phyloP scores from a whole-genome alignment of 2,113 vertebrate genomes.

The Oriolus oriolus region DNA sequence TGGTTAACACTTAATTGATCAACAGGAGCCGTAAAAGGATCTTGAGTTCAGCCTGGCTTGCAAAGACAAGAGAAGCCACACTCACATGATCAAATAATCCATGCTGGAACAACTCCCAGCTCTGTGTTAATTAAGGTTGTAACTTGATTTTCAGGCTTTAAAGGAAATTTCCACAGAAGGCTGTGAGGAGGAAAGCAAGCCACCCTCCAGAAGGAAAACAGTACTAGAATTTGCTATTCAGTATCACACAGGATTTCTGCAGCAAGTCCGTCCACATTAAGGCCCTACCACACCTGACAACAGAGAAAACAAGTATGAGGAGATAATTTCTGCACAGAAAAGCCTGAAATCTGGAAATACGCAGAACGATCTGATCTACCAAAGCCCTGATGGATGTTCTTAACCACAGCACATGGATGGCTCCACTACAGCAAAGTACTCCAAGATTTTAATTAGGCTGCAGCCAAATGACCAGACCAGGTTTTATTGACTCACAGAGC shows the following conservation, averaged over 20 bases:
- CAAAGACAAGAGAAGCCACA: neutral
- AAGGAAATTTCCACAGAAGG: neutral
- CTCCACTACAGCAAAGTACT: neutral
- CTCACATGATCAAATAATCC: neutral
- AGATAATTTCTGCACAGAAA: neutral
- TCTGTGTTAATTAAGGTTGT: neutral
- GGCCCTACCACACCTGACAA: neutral
- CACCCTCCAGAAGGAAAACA: neutral
- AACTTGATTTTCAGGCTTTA: neutral
- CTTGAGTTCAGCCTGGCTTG: neutral
- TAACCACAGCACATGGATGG: neutral
- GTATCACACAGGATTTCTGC: neutral
- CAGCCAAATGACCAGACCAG: accelerated
- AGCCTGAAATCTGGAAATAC: neutral
- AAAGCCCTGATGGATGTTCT: neutral
- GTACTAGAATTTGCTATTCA: neutral
- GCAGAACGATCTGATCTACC: neutral
- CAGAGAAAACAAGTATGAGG: neutral
- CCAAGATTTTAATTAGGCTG: neutral
- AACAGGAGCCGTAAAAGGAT: neutral
- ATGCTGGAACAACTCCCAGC: neutral
- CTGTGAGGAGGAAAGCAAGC: neutral
- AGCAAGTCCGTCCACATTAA: neutral
- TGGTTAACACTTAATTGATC: neutral
- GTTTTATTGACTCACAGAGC: neutral